Evolutionary conservation across 1,140 invertebrate species (phyloP).

Genomic region (Zaprionus camerounensis): DNA sequence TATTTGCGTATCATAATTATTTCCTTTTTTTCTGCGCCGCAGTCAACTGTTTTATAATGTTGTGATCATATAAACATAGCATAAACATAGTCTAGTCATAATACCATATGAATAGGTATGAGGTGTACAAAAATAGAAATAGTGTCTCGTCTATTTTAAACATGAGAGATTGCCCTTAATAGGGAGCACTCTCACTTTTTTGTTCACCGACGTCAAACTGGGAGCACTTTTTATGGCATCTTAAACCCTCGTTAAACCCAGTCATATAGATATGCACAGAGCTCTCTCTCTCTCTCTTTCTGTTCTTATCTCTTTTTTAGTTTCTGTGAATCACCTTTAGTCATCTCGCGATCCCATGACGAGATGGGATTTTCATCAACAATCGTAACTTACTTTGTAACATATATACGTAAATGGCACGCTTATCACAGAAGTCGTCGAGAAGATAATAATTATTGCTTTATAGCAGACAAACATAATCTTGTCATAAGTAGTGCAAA

Average conservation of each 20-base stretch:
- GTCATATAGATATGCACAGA: not conserved
- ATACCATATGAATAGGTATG: not conserved
- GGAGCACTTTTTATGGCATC: not conserved
- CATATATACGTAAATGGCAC: not conserved
- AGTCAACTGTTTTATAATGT: not conserved
- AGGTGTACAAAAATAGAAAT: not conserved
- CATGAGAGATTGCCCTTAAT: not conserved
- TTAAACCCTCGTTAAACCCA: not conserved
- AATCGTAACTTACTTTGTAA: not conserved
- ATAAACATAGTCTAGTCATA: not conserved
- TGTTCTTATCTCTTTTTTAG: not conserved
- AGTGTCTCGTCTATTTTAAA: not conserved
- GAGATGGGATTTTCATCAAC: not conserved
- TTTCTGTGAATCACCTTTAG: not conserved
- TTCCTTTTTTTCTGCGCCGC: too few species aligned
- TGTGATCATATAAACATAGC: not conserved
- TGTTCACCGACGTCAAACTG: not conserved
- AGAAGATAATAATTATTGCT: not conserved
- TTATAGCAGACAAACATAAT: not conserved
- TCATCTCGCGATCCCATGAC: not conserved
- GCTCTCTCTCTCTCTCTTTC: not conserved
- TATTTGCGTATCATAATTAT: too few species aligned
- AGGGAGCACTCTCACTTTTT: not conserved
- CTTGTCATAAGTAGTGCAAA: not conserved
- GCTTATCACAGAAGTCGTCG: not conserved